Evolutionary conservation across 2,797 vertebrate species (phyloP), one percentile per base, ranked within the genome.

Genomic region (Scleropages formosus): DNA sequence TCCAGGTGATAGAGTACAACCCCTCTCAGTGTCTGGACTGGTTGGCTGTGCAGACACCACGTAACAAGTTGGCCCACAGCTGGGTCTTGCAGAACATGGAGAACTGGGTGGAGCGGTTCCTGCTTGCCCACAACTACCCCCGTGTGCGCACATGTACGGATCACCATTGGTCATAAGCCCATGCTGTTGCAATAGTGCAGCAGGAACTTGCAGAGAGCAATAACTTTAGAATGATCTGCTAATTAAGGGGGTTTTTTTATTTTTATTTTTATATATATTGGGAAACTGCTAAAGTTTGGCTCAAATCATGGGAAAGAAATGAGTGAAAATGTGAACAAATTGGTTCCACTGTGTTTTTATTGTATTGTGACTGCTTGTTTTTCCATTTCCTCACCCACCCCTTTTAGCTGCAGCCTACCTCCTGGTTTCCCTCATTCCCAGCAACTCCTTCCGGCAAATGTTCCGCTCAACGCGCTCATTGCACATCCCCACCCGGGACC

Each of bases 51-150:
- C 97, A 99, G 86, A 98, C 97, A 0, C 97, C 97, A 63, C 92
- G 97, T 77, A 99, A 98, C 88, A 99, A 99, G 70, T 91, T 99
- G 66, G 96, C 97, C 62, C 97, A 99, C 90, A 99, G 96, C 89
- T 99, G 97, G 97, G 97, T 99, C 24, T 91, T 99, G 83, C 97
- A 99, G 90, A 99, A 99, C 89, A 98, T 99, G 97, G 97, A 99
- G 82, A 98, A 96, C 91, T 99, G 97, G 97, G 97, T 99, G 46
- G 97, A 99, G 60, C 93, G 97, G 20, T 98, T 99, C 87, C 94
- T 98, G 77, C 88, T 99, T 89, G 97, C 97, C 4, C 97, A 99
- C 90, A 98, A 98, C 90, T 99, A 98, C 83, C 97, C 97, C 69
- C 90, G 97, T 86, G 97, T 99, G 84, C 95, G 97, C 86, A 98